phyloP scores from a whole-genome alignment of 2,113 vertebrate species.

The Oncorhynchus masou region DNA sequence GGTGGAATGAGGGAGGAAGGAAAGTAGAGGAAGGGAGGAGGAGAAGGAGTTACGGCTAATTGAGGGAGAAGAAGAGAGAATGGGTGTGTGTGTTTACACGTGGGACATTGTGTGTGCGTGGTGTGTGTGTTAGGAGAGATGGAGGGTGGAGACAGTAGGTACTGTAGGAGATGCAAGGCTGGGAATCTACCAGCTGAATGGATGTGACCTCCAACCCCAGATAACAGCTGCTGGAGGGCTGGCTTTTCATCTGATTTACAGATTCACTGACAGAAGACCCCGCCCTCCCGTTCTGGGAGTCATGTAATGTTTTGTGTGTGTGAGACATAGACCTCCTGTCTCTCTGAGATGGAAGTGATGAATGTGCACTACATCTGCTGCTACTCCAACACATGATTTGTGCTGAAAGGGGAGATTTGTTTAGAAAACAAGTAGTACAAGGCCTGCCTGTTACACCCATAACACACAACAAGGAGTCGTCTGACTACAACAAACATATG shows the following conservation, averaged over 20 bases:
- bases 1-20: neutral
- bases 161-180: constrained; percentile 10
- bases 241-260: constrained; percentile 48
- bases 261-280: constrained; percentile 5
- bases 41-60: constrained; percentile 20
- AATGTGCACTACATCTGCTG: neutral
- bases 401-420: constrained; percentile 6
- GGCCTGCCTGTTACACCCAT: constrained; percentile 28
- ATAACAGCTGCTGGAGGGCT: constrained; percentile 50
- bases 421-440: constrained; percentile 11
- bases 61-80: too few relatives aligned
- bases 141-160: constrained; percentile 12
- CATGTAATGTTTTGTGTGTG: constrained; percentile 5
- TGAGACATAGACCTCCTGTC: neutral
- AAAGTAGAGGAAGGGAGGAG: neutral
- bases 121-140: constrained; percentile 1
- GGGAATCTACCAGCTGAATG: constrained; percentile 46
- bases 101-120: too few relatives aligned
- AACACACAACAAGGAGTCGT: neutral
- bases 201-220: constrained; percentile 38
- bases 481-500: neutral
- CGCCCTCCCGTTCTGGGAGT: constrained; percentile 5
- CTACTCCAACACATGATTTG: constrained; percentile 5
- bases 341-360: constrained; percentile 15
- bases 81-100: too few relatives aligned